Conservation (phyloP, 2,888 invertebrate genomes). For the Xestia sexstrigata region DNA sequence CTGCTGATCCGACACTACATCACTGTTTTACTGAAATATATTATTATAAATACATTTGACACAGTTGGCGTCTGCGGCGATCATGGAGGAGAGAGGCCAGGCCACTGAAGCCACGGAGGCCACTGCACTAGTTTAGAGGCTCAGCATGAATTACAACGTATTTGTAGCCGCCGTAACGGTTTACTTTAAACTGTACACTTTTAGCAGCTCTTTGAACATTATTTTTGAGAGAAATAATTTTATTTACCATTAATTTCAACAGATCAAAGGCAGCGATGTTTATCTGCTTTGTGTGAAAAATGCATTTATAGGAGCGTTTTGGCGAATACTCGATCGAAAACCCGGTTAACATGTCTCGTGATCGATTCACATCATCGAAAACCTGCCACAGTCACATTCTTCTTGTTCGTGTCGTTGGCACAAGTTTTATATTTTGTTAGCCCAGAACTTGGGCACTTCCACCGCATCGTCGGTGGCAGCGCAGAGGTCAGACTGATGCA, state of each 20-base stretch:
- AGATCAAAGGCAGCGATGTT: conserved; percentile 44
- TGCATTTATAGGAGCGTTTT: conserved; percentile 11
- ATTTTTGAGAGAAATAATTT: conserved; percentile 41
- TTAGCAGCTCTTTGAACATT: conserved; percentile 51
- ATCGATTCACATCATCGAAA: background rate
- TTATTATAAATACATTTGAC: conserved; percentile 53
- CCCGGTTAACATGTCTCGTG: background rate
- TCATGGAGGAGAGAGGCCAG: background rate
- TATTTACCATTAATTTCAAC: conserved; percentile 32
- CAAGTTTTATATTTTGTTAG: too few species aligned
- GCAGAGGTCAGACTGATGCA: background rate
- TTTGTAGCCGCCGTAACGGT: conserved; percentile 17
- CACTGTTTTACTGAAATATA: conserved; percentile 49
- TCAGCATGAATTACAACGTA: conserved; percentile 40
- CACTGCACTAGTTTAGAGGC: conserved; percentile 16
- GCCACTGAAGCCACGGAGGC: conserved; percentile 15
- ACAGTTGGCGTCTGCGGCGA: conserved; percentile 25
- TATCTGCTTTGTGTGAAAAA: conserved; percentile 21
- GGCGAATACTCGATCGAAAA: background rate
- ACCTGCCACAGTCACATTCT: background rate
- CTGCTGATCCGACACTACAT: conserved; percentile 62
- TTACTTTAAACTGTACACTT: conserved; percentile 36
- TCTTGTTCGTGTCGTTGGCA: too few species aligned
- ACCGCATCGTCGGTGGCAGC: too few species aligned
- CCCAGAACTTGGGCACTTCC: too few species aligned